These are phyloP conservation scores for Diplogasteroides magnus DNA, from an alignment of 1,140 invertebrate genomes.

Conservation along the genomic window DNA sequence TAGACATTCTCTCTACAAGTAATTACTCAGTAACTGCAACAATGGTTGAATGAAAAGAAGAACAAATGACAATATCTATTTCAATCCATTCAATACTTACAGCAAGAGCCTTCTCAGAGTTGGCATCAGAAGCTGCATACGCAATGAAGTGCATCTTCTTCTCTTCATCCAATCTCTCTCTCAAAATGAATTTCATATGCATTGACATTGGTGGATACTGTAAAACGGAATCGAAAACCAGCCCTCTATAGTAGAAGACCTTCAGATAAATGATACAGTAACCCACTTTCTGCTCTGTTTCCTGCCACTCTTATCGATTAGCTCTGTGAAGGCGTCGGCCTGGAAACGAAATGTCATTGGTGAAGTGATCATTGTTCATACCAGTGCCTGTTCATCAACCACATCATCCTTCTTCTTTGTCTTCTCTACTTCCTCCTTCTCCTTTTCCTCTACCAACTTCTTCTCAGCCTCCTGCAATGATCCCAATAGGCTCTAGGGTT, in stretches of 20 bases:
- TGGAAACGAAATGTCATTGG: too few species aligned
- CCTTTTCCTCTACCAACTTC: slow-evolving; percentile 19
- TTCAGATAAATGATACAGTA: not conserved
- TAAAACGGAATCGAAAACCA: too few species aligned
- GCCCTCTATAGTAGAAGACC: too few species aligned
- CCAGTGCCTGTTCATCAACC: too few species aligned
- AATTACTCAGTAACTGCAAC: not conserved
- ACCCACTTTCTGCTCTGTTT: not conserved
- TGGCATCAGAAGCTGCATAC: slow-evolving; percentile 75
- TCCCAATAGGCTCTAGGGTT: not conserved
- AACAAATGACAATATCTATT: slow-evolving; percentile 62
- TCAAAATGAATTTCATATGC: too few species aligned
- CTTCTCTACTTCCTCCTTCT: too few species aligned
- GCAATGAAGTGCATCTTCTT: slow-evolving; percentile 78
- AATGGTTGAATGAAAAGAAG: not conserved
- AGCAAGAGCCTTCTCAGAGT: slow-evolving; percentile 65
- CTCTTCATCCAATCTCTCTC: slow-evolving; percentile 57
- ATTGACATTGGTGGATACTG: too few species aligned
- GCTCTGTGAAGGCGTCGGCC: not conserved
- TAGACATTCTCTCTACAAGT: not conserved
- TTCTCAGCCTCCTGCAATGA: slow-evolving; percentile 22
- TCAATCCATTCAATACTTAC: slow-evolving; percentile 21
- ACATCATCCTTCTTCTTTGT: too few species aligned
- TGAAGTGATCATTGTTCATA: too few species aligned
- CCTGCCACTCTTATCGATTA: not conserved